Base-by-base conservation (phyloP, 2,888 invertebrate species). In the Lucinisca nassula region DNA sequence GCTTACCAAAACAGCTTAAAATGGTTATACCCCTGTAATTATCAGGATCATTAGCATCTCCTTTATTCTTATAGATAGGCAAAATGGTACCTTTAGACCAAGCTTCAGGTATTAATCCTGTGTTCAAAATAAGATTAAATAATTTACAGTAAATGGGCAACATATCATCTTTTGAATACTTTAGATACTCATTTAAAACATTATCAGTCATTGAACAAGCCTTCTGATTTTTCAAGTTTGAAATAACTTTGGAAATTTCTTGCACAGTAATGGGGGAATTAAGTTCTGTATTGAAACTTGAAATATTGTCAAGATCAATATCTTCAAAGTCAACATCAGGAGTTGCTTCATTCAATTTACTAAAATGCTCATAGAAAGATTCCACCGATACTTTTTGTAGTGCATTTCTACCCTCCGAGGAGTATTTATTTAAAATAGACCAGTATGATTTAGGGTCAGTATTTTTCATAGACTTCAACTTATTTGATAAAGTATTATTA, bases 391-490 rank as follows among this genome's bases (percentile, higher is more conserved):
- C 67, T 35, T 67, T 67, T 67, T 67, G 67, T 17, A 67, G n/a
- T 35, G 32, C 35, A 21, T 67, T 21, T 17, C 35, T 67, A 35
- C 67, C 35, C 17, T 67, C 67, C 17, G 67, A 67, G 6, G 67
- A 67, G 30, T 67, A 67, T 67, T 67, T 67, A 67, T 67, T 67
- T 4, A 35, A 67, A 35, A 67, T 67, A 67, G 67, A 67, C 67
- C 67, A 67, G 21, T 67, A 67, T 67, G 67, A 67, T 67, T 67
- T 67, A 35, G 67, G 67, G 35, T 67, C 67, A 67, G 67, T 35
- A 35, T 67, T 67, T 67, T 35, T 67, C 35, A 67, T 67, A 35
- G 17, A 35, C 21, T 35, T 67, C 21, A 67, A 21, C 67, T 67
- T 67, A 6, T 67, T 67, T 10, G 67, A 35, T 24, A 67, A 17